Evolutionary conservation across 2,797 vertebrate species (phyloP), one percentile per base, ranked within the genome.

Genomic region (Brachyrhaphis roseni): DNA sequence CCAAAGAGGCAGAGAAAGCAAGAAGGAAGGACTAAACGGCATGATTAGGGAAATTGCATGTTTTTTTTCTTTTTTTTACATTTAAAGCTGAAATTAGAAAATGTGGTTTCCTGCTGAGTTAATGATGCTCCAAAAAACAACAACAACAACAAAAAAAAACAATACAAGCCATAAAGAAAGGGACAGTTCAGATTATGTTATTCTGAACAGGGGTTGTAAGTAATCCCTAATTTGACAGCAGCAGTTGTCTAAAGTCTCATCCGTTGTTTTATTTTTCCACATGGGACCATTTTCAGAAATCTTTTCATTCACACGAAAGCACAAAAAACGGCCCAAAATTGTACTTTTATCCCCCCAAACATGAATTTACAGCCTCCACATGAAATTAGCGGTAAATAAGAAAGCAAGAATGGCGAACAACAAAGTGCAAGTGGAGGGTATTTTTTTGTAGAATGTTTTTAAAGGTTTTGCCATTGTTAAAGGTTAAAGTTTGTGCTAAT

Each of bases 41-140:
- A 83, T 75, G 76, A 86, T 85, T 84, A 78, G 82, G 41, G 72
- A 72, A 81, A 43, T 53, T 76, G 26, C 31, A 31, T 34, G 3
- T 18, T 49, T 59, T 16, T 23, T 18, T 20, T 4, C 1, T 78
- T 76, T 78, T 77, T 78, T 80, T 75, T 75, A 81, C 45, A 51
- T 83, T 8, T 16, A 79, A 76, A 66, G 74, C 75, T 76, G 83
- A 85, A 86, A 80, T 77, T 71, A 76, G 15, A 41, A 82, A 75
- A 75, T 79, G n/a, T 75, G 68, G 68, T 74, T 75, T 75, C 87
- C 66, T 72, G 74, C 74, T 7, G 31, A 28, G 75, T 80, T 36
- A 0, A 41, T 12, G 74, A 45, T 46, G 36, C 78, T 36, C 18
- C 16, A 55, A 79, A 79, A 72, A 15, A 62, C 1, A 62, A 59